A percentile compares a stretch with the other conserved stretches of the same genome.
phyloP scores from a whole-genome alignment of 2,113 vertebrate species.

The Elaphurus davidianus region DNA sequence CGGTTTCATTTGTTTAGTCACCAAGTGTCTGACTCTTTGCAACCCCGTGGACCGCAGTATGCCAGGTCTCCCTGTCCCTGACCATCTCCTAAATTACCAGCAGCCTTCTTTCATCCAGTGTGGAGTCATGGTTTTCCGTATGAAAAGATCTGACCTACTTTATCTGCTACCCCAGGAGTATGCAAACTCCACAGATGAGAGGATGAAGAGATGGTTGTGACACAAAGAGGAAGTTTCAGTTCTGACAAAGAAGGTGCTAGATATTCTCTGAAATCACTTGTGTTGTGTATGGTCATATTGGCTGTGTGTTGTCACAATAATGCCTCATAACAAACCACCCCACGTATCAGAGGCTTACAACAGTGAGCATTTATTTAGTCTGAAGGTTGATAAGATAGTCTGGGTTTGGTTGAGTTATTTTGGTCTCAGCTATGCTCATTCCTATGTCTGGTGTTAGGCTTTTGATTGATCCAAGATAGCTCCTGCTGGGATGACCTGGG shows the following conservation, averaged over 20 bases:
- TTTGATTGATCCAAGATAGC: neutral
- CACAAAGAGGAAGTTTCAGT: neutral
- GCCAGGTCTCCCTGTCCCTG: neutral
- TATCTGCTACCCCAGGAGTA: neutral
- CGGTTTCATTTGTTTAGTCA: neutral
- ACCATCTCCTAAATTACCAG: neutral
- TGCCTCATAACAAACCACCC: neutral
- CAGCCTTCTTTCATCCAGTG: neutral
- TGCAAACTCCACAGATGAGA: neutral
- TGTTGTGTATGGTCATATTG: neutral
- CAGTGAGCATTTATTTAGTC: neutral
- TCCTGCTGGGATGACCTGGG: neutral
- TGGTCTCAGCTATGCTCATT: neutral
- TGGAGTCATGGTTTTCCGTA: neutral
- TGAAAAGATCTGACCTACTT: neutral
- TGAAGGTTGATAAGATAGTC: neutral
- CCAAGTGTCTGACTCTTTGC: neutral
- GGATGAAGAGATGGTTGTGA: neutral
- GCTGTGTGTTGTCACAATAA: neutral
- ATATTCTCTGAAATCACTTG: neutral
- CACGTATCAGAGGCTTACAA: neutral
- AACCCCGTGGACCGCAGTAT: neutral
- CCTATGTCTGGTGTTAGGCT: neutral
- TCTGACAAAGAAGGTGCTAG: neutral
- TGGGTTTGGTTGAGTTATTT: neutral